A percentile compares a stretch with the other conserved stretches of the same genome.
Evolutionary conservation across 2,888 invertebrate genomes (phyloP).

Genomic region (Timema podura): DNA sequence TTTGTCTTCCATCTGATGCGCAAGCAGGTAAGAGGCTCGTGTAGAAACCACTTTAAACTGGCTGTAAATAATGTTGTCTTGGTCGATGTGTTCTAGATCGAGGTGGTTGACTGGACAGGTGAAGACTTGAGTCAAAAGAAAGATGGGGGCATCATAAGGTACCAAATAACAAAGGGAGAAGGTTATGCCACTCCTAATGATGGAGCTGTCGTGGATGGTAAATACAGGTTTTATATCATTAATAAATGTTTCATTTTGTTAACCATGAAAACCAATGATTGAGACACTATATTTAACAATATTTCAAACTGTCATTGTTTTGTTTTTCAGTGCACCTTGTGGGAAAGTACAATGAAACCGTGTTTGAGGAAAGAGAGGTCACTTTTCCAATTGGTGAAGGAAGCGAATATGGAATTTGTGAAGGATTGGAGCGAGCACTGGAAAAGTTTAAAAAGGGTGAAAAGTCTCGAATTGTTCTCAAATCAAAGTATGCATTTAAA

Average conservation of each 20-base stretch:
- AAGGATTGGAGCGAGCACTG: conserved; percentile 78
- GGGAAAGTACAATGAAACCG: conserved; percentile 58
- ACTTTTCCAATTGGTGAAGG: conserved; percentile 86
- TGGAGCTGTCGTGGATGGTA: conserved; percentile 79
- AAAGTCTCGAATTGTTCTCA: conserved; percentile 66
- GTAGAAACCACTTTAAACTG: too few species aligned
- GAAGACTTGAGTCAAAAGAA: conserved; percentile 84
- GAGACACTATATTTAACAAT: too few species aligned
- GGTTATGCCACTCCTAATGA: conserved; percentile 73
- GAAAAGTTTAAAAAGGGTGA: conserved; percentile 78
- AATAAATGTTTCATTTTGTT: conserved; percentile 27
- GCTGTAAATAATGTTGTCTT: too few species aligned
- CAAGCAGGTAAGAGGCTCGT: too few species aligned
- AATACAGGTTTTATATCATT: conserved; percentile 36
- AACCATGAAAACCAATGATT: too few species aligned
- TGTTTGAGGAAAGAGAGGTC: conserved; percentile 79
- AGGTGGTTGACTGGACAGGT: conserved; percentile 80
- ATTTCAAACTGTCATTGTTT: conserved; percentile 26
- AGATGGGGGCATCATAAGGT: conserved; percentile 77
- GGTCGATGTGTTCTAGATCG: conserved; percentile 64
- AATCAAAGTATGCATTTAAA: conserved; percentile 79
- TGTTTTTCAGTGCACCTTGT: conserved; percentile 64
- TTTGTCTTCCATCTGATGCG: too few species aligned
- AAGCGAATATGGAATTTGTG: conserved; percentile 64
- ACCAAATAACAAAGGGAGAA: conserved; percentile 65